A percentile compares a stretch with the other conserved stretches of the same genome.
Conservation (phyloP, 2,888 invertebrate genomes). For the Cactoblastis cactorum region DNA sequence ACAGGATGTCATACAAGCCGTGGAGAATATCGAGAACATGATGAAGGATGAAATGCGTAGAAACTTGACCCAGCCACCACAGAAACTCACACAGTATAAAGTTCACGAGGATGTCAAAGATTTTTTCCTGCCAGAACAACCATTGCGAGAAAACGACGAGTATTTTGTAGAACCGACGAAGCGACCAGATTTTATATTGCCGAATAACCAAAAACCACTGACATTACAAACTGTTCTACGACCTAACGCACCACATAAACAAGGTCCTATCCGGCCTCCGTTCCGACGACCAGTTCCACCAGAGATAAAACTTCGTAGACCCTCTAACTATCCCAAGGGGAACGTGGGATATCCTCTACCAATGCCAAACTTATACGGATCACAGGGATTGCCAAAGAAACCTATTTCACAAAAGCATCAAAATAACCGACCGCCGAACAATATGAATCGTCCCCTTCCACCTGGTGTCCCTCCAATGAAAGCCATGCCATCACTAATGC, state of each 20-base stretch:
- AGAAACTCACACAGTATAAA: conserved; percentile 46
- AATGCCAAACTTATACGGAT: conserved; percentile 51
- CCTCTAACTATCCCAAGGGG: conserved; percentile 43
- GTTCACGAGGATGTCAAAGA: conserved; percentile 60
- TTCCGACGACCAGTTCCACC: conserved; percentile 65
- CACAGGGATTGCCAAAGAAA: conserved; percentile 46
- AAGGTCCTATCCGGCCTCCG: conserved; percentile 51
- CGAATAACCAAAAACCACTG: conserved; percentile 61
- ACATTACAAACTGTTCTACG: conserved; percentile 68
- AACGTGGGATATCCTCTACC: conserved; percentile 53
- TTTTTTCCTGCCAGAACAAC: conserved; percentile 49
- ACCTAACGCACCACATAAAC: conserved; percentile 48
- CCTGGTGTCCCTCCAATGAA: conserved; percentile 53
- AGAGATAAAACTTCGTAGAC: conserved; percentile 69
- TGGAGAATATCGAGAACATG: conserved; percentile 60
- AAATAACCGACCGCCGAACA: conserved; percentile 40
- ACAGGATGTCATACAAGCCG: conserved; percentile 65
- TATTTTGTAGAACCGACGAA: conserved; percentile 52
- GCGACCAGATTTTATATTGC: conserved; percentile 53
- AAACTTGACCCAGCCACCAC: conserved; percentile 33
- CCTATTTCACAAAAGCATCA: conserved; percentile 37
- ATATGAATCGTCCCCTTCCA: conserved; percentile 41
- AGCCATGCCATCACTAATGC: conserved; percentile 41
- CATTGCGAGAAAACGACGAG: conserved; percentile 60
- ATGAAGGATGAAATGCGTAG: conserved; percentile 51